Conservation (phyloP, 2,888 invertebrate genomes). For the Tanypteryx hageni region DNA sequence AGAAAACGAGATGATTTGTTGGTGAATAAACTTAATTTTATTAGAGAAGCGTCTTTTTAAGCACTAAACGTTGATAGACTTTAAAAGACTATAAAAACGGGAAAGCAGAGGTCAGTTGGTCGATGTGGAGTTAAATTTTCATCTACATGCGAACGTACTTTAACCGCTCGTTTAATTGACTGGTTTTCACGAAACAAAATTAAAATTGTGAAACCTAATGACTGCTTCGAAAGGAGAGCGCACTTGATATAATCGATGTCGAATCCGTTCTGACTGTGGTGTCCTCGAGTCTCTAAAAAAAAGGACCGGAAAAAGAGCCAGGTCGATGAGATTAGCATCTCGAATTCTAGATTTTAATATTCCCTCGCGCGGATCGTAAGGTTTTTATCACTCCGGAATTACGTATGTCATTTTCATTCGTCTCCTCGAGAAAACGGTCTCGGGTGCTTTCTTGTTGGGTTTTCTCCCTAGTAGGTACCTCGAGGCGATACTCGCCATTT, state of each 20-base stretch:
- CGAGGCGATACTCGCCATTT: neutral
- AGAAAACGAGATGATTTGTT: neutral
- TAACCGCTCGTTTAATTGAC: neutral
- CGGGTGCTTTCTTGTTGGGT: too few species aligned
- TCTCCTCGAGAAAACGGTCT: too few species aligned
- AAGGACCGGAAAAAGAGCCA: too few species aligned
- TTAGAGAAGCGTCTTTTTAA: neutral
- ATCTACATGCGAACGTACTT: neutral
- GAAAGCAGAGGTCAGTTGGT: neutral
- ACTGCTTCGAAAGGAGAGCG: neutral
- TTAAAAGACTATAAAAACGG: neutral
- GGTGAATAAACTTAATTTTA: neutral
- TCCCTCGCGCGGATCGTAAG: too few species aligned
- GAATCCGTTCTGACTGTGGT: too few species aligned
- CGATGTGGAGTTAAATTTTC: neutral
- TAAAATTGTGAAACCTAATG: neutral
- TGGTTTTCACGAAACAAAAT: slow-evolving; percentile 8
- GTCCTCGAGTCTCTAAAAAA: too few species aligned
- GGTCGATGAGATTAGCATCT: too few species aligned
- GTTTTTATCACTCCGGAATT: too few species aligned
- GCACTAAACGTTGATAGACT: neutral
- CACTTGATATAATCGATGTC: neutral
- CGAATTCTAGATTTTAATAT: too few species aligned
- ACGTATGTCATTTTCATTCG: too few species aligned
- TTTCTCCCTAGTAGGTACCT: too few species aligned